A percentile compares a stretch with the other conserved stretches of the same genome.
Evolutionary conservation across 2,113 vertebrate genomes (phyloP).

Genomic region (Tinamus guttatus): DNA sequence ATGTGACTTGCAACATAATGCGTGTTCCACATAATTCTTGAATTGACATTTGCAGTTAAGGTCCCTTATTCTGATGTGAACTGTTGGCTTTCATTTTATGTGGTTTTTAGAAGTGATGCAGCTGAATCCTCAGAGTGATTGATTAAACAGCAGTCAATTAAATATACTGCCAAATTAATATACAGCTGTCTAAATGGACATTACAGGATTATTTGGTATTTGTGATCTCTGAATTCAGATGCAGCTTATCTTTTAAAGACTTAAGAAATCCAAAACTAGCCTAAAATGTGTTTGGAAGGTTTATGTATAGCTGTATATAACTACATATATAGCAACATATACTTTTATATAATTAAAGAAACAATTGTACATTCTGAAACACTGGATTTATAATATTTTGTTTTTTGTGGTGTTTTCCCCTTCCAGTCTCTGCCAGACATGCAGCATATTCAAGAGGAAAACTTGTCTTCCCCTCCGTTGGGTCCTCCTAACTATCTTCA

Average conservation of each 20-base stretch:
- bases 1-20: background rate
- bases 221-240: background rate
- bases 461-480: conserved; percentile 90
- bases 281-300: background rate
- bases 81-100: background rate
- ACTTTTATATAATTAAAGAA: background rate
- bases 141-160: background rate
- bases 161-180: background rate
- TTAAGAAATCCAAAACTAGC: background rate
- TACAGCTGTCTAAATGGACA: background rate
- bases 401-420: background rate
- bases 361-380: background rate
- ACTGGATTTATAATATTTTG: background rate
- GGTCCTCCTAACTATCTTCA: conserved; percentile 95
- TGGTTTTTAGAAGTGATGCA: background rate
- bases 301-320: too few relatives aligned
- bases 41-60: background rate
- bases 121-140: background rate
- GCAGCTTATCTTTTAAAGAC: background rate
- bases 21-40: background rate
- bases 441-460: conserved; percentile 93
- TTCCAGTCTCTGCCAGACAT: conserved; percentile 93
- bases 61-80: background rate
- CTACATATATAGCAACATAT: too few relatives aligned
- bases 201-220: background rate